Evolutionary conservation across 2,797 vertebrate species (phyloP), one percentile per base, ranked within the genome.

Genomic region (Leucoraja ocellata): DNA sequence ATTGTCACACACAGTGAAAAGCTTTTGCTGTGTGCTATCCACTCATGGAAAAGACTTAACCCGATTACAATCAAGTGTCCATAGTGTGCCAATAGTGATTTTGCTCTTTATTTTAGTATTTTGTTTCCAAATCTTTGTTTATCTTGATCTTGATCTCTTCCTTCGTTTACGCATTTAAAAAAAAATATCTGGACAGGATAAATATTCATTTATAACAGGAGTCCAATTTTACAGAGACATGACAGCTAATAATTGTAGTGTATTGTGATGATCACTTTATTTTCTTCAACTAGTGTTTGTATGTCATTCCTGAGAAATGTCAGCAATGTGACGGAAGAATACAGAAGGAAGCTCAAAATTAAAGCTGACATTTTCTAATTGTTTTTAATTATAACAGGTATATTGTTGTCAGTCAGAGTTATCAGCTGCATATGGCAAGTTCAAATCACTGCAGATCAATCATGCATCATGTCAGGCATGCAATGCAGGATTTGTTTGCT

Each of bases 341-440:
- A 88, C 71, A 68, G 10, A 46, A 21, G 36, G 32, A 65, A 91
- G 18, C 21, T 36, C 36, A 91, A 73, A 39, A 91, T 91, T 91
- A 65, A 46, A 91, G 46, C 18, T 21, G 36, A 73, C 32, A 91
- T 71, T 71, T 91, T 36, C 36, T 91, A 91, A 91, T 91, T 73
- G 68, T 91, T 91, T 91, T 73, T 25, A 39, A 32, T 91, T 73
- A 46, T 73, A 73, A 68, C 65, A 91, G 18, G 14, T 68, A 21
- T 46, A 21, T 73, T 46, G 61, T 21, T 32, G 83, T 86, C 83
- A 86, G 3, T 28, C 61, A 28, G 71, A 73, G 2, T 73, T 73
- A 73, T 73, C 71, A 73, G 71, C 16, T 73, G 71, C 71, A 73
- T 73, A 73, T 73, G 71, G 71, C 23, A 73, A 73, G 21, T 73